phyloP scores from a whole-genome alignment of 2,888 invertebrate species.

The Ypsolopha scabrella region DNA sequence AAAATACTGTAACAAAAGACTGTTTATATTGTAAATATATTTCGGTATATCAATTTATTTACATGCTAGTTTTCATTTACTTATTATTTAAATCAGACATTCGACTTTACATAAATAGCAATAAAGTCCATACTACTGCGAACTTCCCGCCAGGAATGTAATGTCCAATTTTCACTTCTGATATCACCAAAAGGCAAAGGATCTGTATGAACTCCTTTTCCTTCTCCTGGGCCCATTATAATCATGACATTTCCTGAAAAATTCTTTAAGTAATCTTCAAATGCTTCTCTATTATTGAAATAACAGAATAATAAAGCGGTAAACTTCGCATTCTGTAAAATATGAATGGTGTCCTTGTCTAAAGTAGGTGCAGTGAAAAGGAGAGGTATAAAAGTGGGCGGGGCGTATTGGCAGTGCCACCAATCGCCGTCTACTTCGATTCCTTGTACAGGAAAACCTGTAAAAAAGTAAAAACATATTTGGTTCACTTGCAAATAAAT shows the following conservation, averaged over 20 bases:
- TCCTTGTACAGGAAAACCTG: constrained; percentile 74
- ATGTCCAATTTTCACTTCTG: constrained; percentile 64
- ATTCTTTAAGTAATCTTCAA: constrained; percentile 74
- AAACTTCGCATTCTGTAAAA: constrained; percentile 42
- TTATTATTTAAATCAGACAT: not conserved
- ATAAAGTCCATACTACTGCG: constrained; percentile 74
- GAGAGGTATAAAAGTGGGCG: constrained; percentile 77
- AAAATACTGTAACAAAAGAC: constrained; percentile 11
- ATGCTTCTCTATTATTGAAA: constrained; percentile 80
- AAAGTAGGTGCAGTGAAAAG: constrained; percentile 58
- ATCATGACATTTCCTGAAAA: constrained; percentile 76
- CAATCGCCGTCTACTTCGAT: constrained; percentile 83
- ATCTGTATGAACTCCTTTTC: constrained; percentile 75
- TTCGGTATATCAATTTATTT: not conserved
- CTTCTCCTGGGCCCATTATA: constrained; percentile 79
- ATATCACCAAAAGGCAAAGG: constrained; percentile 75
- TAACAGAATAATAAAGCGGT: constrained; percentile 83
- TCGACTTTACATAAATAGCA: constrained; percentile 62
- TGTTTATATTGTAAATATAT: constrained; percentile 9
- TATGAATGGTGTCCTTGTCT: constrained; percentile 35
- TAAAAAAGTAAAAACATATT: constrained; percentile 18
- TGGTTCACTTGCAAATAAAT: not conserved
- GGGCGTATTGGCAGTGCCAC: constrained; percentile 84
- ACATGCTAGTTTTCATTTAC: not conserved
- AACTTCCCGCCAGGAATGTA: constrained; percentile 70